Evolutionary conservation across 2,888 invertebrate species (phyloP), one percentile per base, ranked within the genome.

Genomic region (Branchellion lobata): DNA sequence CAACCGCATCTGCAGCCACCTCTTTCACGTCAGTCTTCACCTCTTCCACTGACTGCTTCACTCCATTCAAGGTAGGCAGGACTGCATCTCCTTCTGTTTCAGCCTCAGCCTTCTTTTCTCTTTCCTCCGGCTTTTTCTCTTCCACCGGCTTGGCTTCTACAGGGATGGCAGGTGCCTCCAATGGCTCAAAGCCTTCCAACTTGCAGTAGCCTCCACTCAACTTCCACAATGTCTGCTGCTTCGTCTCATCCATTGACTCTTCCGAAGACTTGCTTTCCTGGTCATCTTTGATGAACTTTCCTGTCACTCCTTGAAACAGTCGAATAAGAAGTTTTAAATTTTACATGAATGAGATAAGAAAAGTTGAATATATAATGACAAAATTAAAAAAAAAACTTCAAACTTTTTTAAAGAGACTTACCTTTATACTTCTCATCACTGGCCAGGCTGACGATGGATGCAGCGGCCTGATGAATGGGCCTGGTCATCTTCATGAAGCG

Each of bases 201-300:
- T 83, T 61, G 71, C 82, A 82, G 81, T 85, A 85, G 2, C 84
- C 83, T 18, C 83, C 86, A 79, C 84, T 84, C 78, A 85, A 61
- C 51, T 85, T 84, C 83, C 84, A 86, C 68, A 86, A 75, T 73
- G 83, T 84, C 82, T 85, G 84, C 82, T 85, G 84, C 27, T 85
- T 81, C 61, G 84, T 85, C 79, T 85, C 85, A 68, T 84, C 82
- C 47, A 81, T 65, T 0, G 85, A 82, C 78, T 86, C 86, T 71
- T 84, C 85, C 3, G 85, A 85, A 0, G 85, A 84, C 69, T 82
- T 82, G 33, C 76, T 78, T 80, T 84, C 85, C 24, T 81, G 81
- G 29, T 82, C 81, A 71, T 85, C 84, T 21, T 80, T 81, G 80
- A 84, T 84, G 79, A 82, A 86, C 82, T 85, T 85, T 11, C 86